Conservation (phyloP, 2,888 invertebrate species). For the Ephialtes manifestator region DNA sequence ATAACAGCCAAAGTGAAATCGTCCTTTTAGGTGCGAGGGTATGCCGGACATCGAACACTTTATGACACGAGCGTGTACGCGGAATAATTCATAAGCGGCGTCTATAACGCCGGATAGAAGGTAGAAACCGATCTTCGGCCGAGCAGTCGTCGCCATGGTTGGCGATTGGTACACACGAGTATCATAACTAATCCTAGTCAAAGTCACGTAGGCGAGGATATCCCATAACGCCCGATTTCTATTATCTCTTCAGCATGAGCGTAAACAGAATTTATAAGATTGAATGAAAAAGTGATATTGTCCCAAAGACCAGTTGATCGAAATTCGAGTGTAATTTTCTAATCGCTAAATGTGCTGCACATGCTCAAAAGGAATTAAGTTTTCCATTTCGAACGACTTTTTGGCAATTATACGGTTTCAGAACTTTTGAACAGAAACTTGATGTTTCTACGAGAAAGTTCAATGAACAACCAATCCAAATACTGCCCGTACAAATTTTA, state of each 20-base stretch:
- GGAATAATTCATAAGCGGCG: conserved; percentile 75
- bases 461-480: no score
- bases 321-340: not conserved
- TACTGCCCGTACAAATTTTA: no score
- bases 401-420: no score
- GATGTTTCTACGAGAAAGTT: no score
- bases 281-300: not conserved
- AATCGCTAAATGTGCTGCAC: no score
- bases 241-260: not conserved
- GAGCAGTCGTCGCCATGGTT: conserved; percentile 1
- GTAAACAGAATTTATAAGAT: not conserved
- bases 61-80: conserved; percentile 67
- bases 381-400: no score
- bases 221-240: not conserved
- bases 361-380: no score
- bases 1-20: conserved; percentile 17
- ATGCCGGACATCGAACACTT: conserved; percentile 67
- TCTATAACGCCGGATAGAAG: conserved; percentile 1
- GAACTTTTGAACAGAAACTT: no score
- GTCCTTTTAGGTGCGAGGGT: conserved; percentile 32
- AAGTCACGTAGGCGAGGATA: conserved; percentile 9
- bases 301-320: not conserved
- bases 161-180: not conserved
- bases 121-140: not conserved
- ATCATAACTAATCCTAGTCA: not conserved